phyloP scores from a whole-genome alignment of 2,797 vertebrate genomes.

The Anabas testudineus region DNA sequence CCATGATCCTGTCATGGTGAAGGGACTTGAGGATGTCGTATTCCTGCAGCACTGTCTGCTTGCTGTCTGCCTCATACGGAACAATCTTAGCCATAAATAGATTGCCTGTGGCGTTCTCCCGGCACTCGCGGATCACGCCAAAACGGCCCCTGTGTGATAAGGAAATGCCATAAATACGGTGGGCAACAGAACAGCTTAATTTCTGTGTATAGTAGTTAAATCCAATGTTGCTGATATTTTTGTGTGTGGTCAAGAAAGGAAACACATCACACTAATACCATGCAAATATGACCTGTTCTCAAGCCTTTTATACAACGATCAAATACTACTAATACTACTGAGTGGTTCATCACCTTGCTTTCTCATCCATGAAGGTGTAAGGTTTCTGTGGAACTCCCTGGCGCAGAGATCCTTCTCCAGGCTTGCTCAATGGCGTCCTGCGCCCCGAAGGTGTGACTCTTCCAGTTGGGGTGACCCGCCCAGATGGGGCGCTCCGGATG shows the following conservation, averaged over 20 bases:
- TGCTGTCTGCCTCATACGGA: conserved; percentile 91
- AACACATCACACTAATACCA: not conserved
- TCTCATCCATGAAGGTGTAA: conserved; percentile 98
- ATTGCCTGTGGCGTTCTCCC: conserved; percentile 95
- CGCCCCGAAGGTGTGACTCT: conserved; percentile 81
- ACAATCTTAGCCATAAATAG: conserved; percentile 98
- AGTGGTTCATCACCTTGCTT: conserved; percentile 87
- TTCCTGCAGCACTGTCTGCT: conserved; percentile 92
- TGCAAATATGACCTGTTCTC: not conserved
- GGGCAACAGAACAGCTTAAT: not conserved
- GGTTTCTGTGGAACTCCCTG: conserved; percentile 97
- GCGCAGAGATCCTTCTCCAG: conserved; percentile 86
- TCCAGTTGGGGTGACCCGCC: conserved; percentile 80
- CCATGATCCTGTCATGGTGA: conserved; percentile 95
- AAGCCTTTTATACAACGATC: not conserved
- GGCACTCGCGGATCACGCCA: conserved; percentile 94
- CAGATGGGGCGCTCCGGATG: conserved; percentile 70
- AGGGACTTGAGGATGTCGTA: conserved; percentile 96
- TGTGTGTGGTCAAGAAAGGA: not conserved
- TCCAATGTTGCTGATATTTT: not conserved
- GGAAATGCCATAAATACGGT: not conserved
- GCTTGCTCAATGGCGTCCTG: conserved; percentile 78
- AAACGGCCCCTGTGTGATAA: conserved; percentile 90
- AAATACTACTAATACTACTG: not conserved
- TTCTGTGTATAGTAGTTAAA: not conserved